phyloP scores from a whole-genome alignment of 2,797 vertebrate genomes.

The Sciurus vulgaris region DNA sequence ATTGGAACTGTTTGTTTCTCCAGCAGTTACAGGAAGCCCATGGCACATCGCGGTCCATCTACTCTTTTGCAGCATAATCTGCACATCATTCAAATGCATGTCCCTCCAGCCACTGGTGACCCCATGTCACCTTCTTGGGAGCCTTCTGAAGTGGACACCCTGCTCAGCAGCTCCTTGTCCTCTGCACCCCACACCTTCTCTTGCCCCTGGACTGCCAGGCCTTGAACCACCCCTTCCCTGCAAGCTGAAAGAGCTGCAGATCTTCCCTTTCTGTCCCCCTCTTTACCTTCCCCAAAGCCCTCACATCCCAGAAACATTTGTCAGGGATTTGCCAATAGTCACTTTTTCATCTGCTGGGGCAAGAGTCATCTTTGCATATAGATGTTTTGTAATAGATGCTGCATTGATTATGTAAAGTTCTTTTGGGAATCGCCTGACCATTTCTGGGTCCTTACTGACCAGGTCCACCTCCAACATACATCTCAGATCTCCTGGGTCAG shows the following conservation, averaged over 20 bases:
- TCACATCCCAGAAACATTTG: constrained; percentile 84
- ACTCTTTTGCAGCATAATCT: constrained; percentile 74
- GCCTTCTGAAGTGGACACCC: neutral
- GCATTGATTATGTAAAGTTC: constrained; percentile 85
- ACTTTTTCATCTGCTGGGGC: constrained; percentile 82
- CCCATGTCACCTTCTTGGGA: constrained; percentile 16
- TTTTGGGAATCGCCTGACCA: constrained; percentile 83
- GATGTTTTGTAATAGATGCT: constrained; percentile 84
- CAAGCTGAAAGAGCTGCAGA: neutral
- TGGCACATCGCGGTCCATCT: neutral
- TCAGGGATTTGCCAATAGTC: constrained; percentile 85
- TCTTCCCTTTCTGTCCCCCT: neutral
- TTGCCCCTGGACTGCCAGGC: neutral
- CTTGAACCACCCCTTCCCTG: neutral
- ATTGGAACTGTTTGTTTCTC: constrained; percentile 83
- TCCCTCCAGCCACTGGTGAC: constrained; percentile 54
- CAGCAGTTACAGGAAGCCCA: constrained; percentile 82
- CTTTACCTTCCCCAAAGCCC: constrained; percentile 79
- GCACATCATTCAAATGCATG: constrained; percentile 70
- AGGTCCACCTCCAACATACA: constrained; percentile 64
- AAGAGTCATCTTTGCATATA: constrained; percentile 83
- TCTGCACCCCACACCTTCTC: neutral
- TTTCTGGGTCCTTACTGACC: constrained; percentile 79
- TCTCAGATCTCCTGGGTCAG: constrained; percentile 47
- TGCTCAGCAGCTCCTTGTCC: neutral